These are phyloP conservation scores for Frankliniella intonsa DNA, from an alignment of 2,888 invertebrate species.

Conservation along the genomic window DNA sequence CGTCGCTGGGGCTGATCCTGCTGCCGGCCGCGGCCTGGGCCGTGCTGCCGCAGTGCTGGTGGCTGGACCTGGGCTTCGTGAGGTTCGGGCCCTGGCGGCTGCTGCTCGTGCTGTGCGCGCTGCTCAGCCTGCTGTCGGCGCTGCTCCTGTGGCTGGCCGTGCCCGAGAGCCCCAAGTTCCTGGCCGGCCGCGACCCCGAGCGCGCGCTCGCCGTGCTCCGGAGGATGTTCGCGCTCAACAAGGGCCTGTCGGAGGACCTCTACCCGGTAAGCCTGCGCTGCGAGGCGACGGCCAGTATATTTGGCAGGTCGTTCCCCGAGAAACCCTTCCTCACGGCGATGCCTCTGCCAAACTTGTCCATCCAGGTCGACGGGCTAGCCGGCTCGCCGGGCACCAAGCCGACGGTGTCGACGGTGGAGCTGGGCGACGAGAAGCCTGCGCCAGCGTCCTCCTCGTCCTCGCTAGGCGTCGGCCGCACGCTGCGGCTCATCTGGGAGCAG, in stretches of 20 bases:
- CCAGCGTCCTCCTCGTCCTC: background rate
- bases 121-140: constrained; percentile 60
- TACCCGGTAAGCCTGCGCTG: constrained; percentile 50
- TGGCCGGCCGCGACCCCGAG: constrained; percentile 56
- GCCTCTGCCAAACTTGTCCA: background rate
- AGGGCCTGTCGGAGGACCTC: constrained; percentile 47
- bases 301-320: background rate
- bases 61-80: constrained; percentile 44
- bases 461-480: background rate
- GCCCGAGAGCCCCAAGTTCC: constrained; percentile 77
- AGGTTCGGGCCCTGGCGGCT: constrained; percentile 67
- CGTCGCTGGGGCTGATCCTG: constrained; percentile 44
- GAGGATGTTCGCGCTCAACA: constrained; percentile 56
- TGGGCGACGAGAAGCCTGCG: background rate
- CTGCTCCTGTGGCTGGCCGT: constrained; percentile 53
- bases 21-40: constrained; percentile 56
- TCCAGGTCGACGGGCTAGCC: background rate
- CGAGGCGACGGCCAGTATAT: too few relatives aligned
- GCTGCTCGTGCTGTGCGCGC: constrained; percentile 59
- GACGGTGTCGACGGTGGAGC: background rate
- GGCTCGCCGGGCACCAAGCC: background rate
- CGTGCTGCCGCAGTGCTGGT: constrained; percentile 53
- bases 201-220: constrained; percentile 57
- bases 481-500: constrained; percentile 33
- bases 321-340: background rate